These are phyloP conservation scores for Dusona sp. DNA, from an alignment of 2,888 invertebrate species.

Conservation along the genomic window DNA sequence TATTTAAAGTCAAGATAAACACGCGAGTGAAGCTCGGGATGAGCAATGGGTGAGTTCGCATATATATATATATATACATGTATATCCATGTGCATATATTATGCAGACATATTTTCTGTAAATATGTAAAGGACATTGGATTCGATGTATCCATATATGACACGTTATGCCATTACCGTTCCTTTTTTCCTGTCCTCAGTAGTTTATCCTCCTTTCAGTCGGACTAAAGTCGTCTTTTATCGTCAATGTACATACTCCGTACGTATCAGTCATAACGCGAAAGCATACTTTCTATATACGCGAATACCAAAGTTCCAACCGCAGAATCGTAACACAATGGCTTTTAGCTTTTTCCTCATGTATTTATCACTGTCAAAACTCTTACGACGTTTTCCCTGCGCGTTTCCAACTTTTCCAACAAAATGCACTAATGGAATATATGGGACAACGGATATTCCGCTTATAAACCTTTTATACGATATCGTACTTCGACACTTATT, in stretches of 20 bases:
- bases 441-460: conserved; percentile 41
- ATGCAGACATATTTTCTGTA: not conserved
- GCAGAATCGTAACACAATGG: conserved; percentile 20
- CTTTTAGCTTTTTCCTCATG: conserved; percentile 43
- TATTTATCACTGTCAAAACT: conserved; percentile 41
- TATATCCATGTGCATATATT: not conserved
- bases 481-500: conserved; percentile 17
- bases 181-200: conserved; percentile 53
- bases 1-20: conserved; percentile 71
- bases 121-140: conserved; percentile 28
- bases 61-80: conserved; percentile 12
- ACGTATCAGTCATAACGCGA: conserved; percentile 1
- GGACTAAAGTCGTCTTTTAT: conserved; percentile 55
- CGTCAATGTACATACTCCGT: conserved; percentile 4
- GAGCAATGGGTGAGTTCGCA: conserved; percentile 9
- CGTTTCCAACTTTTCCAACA: conserved; percentile 21
- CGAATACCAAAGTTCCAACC: not conserved
- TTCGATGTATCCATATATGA: conserved; percentile 22
- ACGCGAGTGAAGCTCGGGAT: conserved; percentile 47
- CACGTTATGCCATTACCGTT: conserved; percentile 32
- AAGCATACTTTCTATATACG: conserved; percentile 5
- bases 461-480: conserved; percentile 3
- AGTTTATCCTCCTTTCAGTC: conserved; percentile 66
- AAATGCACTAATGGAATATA: conserved; percentile 27
- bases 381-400: not conserved